These are phyloP conservation scores for Pimpla rufipes DNA, from an alignment of 2,888 invertebrate genomes.

Conservation along the genomic window DNA sequence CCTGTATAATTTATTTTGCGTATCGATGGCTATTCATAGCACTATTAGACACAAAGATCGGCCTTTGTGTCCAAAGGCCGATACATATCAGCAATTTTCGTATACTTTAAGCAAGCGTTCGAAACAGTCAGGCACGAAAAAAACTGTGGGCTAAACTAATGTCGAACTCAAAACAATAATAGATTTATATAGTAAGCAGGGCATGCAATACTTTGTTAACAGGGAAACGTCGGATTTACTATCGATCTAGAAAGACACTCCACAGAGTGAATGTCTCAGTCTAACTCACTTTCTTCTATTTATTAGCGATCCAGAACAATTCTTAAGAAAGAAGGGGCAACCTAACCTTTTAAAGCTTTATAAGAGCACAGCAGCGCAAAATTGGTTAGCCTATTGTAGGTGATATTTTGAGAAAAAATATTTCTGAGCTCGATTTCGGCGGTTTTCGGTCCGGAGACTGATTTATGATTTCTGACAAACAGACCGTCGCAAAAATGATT, in stretches of 20 bases:
- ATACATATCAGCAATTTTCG: conserved; percentile 56
- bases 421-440: no score
- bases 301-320: conserved; percentile 61
- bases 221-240: conserved; percentile 32
- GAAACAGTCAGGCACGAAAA: conserved; percentile 57
- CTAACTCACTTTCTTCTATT: conserved; percentile 62
- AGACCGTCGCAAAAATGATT: no score
- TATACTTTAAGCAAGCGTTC: no score
- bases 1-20: conserved; percentile 7
- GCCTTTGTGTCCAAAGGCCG: no score
- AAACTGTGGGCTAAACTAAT: conserved; percentile 52
- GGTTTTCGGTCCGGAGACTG: no score
- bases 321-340: conserved; percentile 31
- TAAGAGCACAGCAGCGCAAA: no score
- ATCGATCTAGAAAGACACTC: conserved; percentile 50
- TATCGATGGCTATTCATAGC: conserved; percentile 30
- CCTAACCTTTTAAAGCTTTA: no score
- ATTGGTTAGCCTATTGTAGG: no score
- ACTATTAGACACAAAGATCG: conserved; percentile 43
- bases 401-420: no score
- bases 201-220: neutral
- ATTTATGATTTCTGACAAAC: no score
- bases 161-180: conserved; percentile 14
- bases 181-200: conserved; percentile 55
- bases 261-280: conserved; percentile 65